phyloP scores from a whole-genome alignment of 64 coral and sea anemone species.

The Stichodactyla mertensii region DNA sequence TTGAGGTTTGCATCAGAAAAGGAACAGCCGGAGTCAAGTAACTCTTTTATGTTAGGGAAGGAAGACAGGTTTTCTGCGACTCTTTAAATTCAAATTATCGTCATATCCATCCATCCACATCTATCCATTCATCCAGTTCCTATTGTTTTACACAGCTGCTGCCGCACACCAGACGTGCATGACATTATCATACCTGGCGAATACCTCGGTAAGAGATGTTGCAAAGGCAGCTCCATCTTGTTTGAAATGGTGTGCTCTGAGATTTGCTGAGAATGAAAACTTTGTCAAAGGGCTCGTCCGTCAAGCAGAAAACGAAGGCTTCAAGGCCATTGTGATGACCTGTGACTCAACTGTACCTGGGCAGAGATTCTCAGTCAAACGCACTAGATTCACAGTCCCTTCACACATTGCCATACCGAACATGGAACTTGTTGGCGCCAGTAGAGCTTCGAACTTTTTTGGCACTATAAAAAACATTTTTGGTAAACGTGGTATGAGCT shows the following conservation, averaged over 20 bases:
- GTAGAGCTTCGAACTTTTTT: not conserved
- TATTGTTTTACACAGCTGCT: slow-evolving; percentile 37
- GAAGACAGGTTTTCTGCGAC: no score
- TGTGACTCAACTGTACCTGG: not conserved
- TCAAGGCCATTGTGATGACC: not conserved
- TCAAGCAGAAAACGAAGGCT: not conserved
- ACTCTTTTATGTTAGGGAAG: no score
- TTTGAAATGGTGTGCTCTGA: slow-evolving; percentile 66
- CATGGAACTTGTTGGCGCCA: not conserved
- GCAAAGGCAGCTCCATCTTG: slow-evolving; percentile 17
- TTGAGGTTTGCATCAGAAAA: no score
- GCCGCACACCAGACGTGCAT: slow-evolving; percentile 34
- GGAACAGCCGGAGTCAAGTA: no score
- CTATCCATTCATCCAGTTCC: not conserved
- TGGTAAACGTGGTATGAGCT: not conserved
- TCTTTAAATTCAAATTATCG: no score
- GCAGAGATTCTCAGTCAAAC: not conserved
- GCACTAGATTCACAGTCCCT: not conserved
- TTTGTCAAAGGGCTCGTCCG: not conserved
- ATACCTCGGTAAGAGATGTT: slow-evolving; percentile 57
- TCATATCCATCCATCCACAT: not conserved
- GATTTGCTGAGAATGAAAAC: slow-evolving; percentile 13
- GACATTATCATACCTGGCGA: slow-evolving; percentile 30
- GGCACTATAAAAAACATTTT: not conserved
- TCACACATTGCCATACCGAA: not conserved